Percentiles rank a stretch among this genome's conserved stretches.
phyloP scores from a whole-genome alignment of 2,797 vertebrate genomes.

The Anabacerthia variegaticeps region DNA sequence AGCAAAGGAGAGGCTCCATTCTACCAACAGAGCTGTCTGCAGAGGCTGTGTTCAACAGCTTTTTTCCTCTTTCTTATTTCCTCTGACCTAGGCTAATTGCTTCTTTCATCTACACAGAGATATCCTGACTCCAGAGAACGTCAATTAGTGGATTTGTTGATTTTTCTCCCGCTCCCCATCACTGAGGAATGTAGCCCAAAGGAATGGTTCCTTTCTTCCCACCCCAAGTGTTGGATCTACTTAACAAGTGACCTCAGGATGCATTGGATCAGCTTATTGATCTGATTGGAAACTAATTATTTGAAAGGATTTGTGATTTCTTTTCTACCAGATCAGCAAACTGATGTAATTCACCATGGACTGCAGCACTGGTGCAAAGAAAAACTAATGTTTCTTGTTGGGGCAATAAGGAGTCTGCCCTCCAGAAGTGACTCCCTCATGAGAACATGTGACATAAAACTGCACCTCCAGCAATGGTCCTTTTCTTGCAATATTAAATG shows the following conservation, averaged over 20 bases:
- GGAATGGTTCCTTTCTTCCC: not conserved
- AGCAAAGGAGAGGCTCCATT: not conserved
- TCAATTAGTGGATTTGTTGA: not conserved
- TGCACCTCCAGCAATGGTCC: not conserved
- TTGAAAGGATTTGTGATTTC: not conserved
- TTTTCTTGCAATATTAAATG: not conserved
- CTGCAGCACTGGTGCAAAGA: not conserved
- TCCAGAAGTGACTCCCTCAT: not conserved
- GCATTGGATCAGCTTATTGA: not conserved
- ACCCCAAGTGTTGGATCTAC: not conserved
- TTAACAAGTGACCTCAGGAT: not conserved
- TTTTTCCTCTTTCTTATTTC: slow-evolving; percentile 6
- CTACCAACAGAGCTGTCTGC: not conserved
- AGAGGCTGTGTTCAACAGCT: not conserved
- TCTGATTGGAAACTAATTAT: not conserved
- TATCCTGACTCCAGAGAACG: not conserved
- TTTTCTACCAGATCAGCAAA: not conserved
- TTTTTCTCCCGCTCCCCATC: not conserved
- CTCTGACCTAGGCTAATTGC: slow-evolving; percentile 23
- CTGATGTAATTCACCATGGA: not conserved
- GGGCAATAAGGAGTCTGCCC: not conserved
- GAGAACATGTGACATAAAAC: not conserved
- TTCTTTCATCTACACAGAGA: slow-evolving; percentile 9
- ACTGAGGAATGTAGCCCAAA: not conserved
- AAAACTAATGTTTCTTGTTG: not conserved